Evolutionary conservation across 2,888 invertebrate genomes (phyloP), one percentile per base, ranked within the genome.

Genomic region (Hemistola chrysoprasaria): DNA sequence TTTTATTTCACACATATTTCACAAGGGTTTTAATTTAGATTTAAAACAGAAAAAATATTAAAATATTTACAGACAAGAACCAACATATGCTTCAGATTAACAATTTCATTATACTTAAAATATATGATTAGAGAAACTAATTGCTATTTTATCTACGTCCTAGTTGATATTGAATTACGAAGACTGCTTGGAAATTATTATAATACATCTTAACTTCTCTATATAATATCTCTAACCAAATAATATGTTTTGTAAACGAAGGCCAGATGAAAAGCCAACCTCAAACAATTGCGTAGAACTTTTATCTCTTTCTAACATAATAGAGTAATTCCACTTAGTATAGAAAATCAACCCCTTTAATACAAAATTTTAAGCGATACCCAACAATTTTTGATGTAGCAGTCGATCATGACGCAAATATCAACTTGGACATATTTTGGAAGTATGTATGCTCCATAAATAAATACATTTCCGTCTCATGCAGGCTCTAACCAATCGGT

Each of bases 1-100:
- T 74, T 81, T 83, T 84, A 82, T 85, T 86, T 81, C 86, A 87
- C 87, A 86, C 85, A 72, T 85, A 86, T 83, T 81, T 84, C 80
- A 82, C 81, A 83, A 74, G 65, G 69, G 63, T 62, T 77, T 78
- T 52, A 69, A 74, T 76, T 78, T 84, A 75, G 74, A 62, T 66
- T 71, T 78, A 73, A 72, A 71, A 83, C 79, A 76, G 77, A 69
- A 80, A 79, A 74, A 73, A 67, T 65, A 70, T 75, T 57, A 74
- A 71, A 76, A 75, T 87, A 87, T 87, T 85, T 87, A 87, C 86
- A 87, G 62, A 72, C 65, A 80, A 78, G 71, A 78, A 78, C 72
- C 78, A 85, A 86, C 83, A 85, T 75, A 74, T 67, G 69, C 69
- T 70, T 63, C 75, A 71, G 78, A 76, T 69, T 77, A 84, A 85